Evolutionary conservation across 1,140 invertebrate species (phyloP), one percentile per base, ranked within the genome.

Genomic region (Triops longicaudatus): DNA sequence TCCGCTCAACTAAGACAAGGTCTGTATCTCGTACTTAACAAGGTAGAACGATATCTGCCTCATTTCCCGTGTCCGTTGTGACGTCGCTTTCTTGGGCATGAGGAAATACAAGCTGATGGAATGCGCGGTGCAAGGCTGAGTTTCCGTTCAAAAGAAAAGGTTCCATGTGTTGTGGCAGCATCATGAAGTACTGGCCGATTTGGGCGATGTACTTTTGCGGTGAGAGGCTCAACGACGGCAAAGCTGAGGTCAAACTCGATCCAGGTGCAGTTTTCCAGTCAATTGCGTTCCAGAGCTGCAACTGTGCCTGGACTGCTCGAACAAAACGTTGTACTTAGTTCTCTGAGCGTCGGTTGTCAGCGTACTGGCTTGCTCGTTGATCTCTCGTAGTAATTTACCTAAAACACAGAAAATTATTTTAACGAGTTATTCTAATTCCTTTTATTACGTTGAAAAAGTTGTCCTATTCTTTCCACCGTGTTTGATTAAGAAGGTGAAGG

Each of bases 141-240:
- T 93, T 93, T 78, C 94, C 92, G 77, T 90, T 87, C 41, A 93
- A 83, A 17, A 93, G 87, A 83, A 94, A 92, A 26, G 95, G 93
- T 83, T 98, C 96, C 77, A 98, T 84, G 85, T 98, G 94, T 82
- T 98, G 95, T 0, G 96, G 95, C 78, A 98, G 83, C 0, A 94
- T 97, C 89, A 98, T 92, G 78, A 98, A 84, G 84, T 97, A 97
- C 82, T 98, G 95, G 0, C 95, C 91, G 84, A 79, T 75, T 43
- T 96, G 1, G 95, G n/a, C 97, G 50, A 97, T 96, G 82, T 96
- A 96, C 82, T 97, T 95, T 82, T 96, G 93, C 0, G 96, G 95
- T 0, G 93, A 91, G 78, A 96, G 90, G 83, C 94, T 95, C 81
- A 95, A 97, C 81, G n/a, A n/a, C n/a, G n/a, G n/a, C n/a, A n/a